Base-by-base conservation (phyloP, 2,113 vertebrate species). In the Lepisosteus osseus region DNA sequence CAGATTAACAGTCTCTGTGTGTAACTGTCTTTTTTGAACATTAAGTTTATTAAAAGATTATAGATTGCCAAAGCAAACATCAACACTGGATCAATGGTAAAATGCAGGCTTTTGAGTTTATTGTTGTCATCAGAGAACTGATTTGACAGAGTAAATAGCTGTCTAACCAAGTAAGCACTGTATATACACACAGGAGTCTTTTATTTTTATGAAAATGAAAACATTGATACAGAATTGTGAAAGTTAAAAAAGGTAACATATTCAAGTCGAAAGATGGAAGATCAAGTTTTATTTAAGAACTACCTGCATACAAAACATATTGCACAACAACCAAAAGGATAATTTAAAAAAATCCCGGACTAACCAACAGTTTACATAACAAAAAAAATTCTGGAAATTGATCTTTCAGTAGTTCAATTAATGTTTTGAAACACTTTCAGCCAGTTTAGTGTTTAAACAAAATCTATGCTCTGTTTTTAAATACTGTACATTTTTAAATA, bases 271-370 rank as follows among this genome's bases (percentile, higher is more conserved):
- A 90, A 95, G 88, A 93, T 93, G 93, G 91, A 97, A 99, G 96
- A 98, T 96, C 96, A 92, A 95, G 94, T 95, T 95, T 98, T 99
- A 99, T 99, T 97, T 94, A 94, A 94, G 96, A 98, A 97, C 96
- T 98, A 98, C 92, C 94, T 95, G 95, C 96, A 97, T 98, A 98
- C 95, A 98, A 98, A 99, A 98, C 96, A 97, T 99, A 98, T 98
- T 99, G 97, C 97, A 99, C 96, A 97, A 96, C 97, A 98, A 97
- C 93, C 93, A 95, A 96, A 95, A 97, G 90, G 81, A 93, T 95
- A 80, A 80, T 88, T 90, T 45, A 78, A 94, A 92, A 93, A 83
- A 91, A 90, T 90, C 92, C 83, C 90, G 89, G 92, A 94, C 91
- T 82, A 66, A 82, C 66, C 71, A 83, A 85, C 74, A 85, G 84